Base-by-base conservation (phyloP, 2,888 invertebrate genomes). In the Phymatocera aterrima region DNA sequence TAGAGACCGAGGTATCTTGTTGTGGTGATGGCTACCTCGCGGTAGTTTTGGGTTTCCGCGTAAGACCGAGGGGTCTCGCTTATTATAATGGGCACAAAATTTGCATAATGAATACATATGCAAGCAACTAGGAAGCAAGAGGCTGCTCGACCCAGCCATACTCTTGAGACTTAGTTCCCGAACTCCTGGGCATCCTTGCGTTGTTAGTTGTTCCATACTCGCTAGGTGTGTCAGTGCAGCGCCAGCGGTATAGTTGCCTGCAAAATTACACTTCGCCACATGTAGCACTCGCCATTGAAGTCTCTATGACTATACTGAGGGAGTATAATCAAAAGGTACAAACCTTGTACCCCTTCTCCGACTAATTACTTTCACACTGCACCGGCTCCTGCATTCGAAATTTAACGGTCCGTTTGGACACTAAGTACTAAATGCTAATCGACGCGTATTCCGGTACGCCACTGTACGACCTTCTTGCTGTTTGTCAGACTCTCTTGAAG, bases 91-190 rank as follows among this genome's bases (percentile, higher is more conserved):
- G 87, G 79, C 84, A 85, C 84, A 85, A 87, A 89, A 90, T 90
- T 90, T 90, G 86, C 90, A 90, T 90, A 89, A 89, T 89, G 88
- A 89, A 88, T 89, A 90, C 88, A 89, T 89, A 89, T 90, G 89
- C 87, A 87, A 86, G 86, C 84, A 84, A 81, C 48, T 51, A 72
- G 72, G 48, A 68, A 68, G 43, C 72, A 72, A 85, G 85, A 83
- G 85, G 83, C 85, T 83, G 79, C 80, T 80, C 85, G 85, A 85
- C 85, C 84, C 83, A 84, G 82, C 79, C 80, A 81, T 80, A 79
- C 80, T 82, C 83, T 81, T 81, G 80, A 82, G 84, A 86, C 83
- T 85, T 85, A 84, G 83, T 83, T 83, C 81, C 82, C 82, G 83
- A 84, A 86, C 84, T 85, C 84, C 82, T 82, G 83, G 87, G 84